A percentile compares a stretch with the other conserved stretches of the same genome.
phyloP scores from a whole-genome alignment of 2,113 vertebrate genomes.

The Rhea americana region DNA sequence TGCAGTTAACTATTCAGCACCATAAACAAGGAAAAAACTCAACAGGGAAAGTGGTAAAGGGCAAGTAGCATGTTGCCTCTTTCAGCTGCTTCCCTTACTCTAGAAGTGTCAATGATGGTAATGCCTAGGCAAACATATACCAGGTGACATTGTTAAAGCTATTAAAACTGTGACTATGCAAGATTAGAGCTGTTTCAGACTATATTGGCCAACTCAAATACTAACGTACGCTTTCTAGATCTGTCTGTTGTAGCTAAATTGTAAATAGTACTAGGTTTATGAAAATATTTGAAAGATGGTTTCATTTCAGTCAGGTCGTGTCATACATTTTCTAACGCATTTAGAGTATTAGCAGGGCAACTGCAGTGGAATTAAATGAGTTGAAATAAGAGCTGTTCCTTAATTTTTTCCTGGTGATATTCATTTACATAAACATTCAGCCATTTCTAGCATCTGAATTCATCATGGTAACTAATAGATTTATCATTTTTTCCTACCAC shows the following conservation, averaged over 20 bases:
- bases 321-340: background rate
- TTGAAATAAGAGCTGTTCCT: conserved; percentile 1
- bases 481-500: background rate
- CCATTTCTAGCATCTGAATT: background rate
- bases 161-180: background rate
- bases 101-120: background rate
- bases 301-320: fast-evolving
- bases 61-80: background rate
- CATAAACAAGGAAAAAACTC: background rate
- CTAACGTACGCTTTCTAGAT: background rate
- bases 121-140: background rate
- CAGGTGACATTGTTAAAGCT: background rate
- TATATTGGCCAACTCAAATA: background rate
- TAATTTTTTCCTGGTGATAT: background rate
- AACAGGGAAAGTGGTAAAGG: background rate
- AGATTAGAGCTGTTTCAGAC: background rate
- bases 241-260: background rate
- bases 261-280: background rate
- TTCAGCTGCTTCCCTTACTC: background rate
- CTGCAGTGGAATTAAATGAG: background rate
- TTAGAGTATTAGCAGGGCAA: background rate
- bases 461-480: background rate
- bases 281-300: background rate
- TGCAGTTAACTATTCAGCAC: background rate
- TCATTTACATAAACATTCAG: background rate